These are phyloP conservation scores for Plebejus anna DNA, from an alignment of 2,888 invertebrate species.

Conservation along the genomic window DNA sequence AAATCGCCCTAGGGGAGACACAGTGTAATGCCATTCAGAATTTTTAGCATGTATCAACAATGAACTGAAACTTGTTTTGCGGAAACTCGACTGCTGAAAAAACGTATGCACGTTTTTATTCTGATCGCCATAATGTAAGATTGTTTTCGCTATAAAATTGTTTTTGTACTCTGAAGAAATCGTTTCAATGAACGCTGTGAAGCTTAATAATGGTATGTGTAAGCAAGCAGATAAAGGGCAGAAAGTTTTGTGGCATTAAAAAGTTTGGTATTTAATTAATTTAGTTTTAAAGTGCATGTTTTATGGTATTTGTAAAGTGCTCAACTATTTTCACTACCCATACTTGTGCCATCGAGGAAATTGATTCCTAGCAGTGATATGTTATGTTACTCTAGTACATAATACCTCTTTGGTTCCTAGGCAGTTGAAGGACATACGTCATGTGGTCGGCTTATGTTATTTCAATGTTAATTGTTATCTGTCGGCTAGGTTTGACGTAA, in stretches of 20 bases:
- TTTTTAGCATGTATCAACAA: slow-evolving; percentile 34
- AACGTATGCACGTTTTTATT: slow-evolving; percentile 4
- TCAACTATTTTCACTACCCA: too few relatives aligned
- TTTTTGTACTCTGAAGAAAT: slow-evolving; percentile 3
- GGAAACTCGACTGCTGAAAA: background rate
- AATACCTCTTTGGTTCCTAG: too few relatives aligned
- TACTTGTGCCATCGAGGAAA: too few relatives aligned
- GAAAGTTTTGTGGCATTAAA: background rate
- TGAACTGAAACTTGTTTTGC: slow-evolving; percentile 22
- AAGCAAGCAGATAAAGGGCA: background rate
- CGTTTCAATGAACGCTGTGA: background rate
- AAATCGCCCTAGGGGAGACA: slow-evolving; percentile 36
- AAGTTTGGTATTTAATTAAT: too few relatives aligned
- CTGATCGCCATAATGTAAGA: background rate
- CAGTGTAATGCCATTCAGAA: slow-evolving; percentile 39
- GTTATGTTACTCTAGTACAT: too few relatives aligned
- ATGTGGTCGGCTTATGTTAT: too few relatives aligned
- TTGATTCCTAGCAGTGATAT: too few relatives aligned
- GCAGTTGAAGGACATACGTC: too few relatives aligned
- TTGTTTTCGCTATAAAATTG: background rate
- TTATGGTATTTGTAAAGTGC: too few relatives aligned
- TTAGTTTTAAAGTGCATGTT: too few relatives aligned
- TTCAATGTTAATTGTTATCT: too few relatives aligned
- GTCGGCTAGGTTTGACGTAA: too few relatives aligned
- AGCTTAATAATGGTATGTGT: background rate